These are phyloP conservation scores for Nycticorax nycticorax DNA, from an alignment of 2,113 vertebrate species.

Conservation along the genomic window DNA sequence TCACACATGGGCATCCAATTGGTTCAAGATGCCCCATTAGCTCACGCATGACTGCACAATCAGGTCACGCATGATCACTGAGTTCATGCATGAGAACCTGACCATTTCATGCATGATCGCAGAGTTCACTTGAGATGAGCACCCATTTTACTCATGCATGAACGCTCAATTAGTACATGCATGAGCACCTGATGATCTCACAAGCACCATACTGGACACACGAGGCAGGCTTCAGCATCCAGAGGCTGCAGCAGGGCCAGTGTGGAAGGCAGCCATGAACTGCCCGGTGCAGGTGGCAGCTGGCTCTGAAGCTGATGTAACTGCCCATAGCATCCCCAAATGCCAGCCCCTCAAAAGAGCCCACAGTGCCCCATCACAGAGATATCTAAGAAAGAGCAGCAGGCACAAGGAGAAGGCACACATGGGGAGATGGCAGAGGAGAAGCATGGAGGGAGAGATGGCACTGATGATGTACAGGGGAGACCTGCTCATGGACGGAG, in stretches of 20 bases:
- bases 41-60: neutral
- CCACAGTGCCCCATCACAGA: neutral
- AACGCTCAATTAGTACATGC: neutral
- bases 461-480: neutral
- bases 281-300: neutral
- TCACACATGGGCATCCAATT: neutral
- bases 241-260: neutral
- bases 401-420: neutral
- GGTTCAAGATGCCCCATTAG: neutral
- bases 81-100: neutral
- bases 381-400: neutral
- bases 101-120: neutral
- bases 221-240: fast-evolving
- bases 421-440: neutral
- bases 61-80: neutral
- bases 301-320: neutral
- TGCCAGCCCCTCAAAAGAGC: neutral
- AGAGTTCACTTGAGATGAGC: neutral
- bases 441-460: neutral
- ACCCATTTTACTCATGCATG: neutral
- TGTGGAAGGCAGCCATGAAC: neutral
- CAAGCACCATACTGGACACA: neutral
- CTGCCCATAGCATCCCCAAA: neutral
- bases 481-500: neutral
- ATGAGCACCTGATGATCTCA: neutral